phyloP scores from a whole-genome alignment of 2,797 vertebrate genomes.

The Pantherophis alleghaniensis region DNA sequence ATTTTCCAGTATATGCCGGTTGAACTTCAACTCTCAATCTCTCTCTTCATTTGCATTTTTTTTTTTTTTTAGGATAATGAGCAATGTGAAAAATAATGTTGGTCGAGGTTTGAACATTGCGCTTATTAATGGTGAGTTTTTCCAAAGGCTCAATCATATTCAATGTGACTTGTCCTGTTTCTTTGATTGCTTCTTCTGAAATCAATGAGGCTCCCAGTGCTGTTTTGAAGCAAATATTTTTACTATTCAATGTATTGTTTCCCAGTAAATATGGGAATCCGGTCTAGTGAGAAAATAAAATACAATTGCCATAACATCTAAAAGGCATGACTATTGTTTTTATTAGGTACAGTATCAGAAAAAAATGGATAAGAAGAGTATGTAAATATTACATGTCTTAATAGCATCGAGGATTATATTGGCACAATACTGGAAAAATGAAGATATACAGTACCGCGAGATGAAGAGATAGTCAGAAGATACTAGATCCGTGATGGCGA shows the following conservation, averaged over 20 bases:
- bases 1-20: neutral
- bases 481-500: too few species aligned
- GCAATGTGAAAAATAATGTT: constrained; percentile 78
- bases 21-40: neutral
- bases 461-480: too few species aligned
- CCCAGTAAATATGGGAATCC: neutral
- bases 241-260: neutral
- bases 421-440: too few species aligned
- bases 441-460: too few species aligned
- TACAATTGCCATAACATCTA: neutral
- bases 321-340: neutral
- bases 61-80: constrained; percentile 80
- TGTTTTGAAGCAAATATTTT: neutral
- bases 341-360: too few species aligned
- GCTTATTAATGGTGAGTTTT: constrained; percentile 81
- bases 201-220: neutral
- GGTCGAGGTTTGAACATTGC: constrained; percentile 85
- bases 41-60: constrained; percentile 13
- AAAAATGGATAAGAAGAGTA: too few species aligned
- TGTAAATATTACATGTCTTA: too few species aligned
- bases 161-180: neutral
- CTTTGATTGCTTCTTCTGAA: neutral
- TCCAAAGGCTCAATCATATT: neutral
- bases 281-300: neutral
- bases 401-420: too few species aligned